Base-by-base conservation (phyloP, 2,113 vertebrate genomes). In the Cyphomyrus plagiostoma region DNA sequence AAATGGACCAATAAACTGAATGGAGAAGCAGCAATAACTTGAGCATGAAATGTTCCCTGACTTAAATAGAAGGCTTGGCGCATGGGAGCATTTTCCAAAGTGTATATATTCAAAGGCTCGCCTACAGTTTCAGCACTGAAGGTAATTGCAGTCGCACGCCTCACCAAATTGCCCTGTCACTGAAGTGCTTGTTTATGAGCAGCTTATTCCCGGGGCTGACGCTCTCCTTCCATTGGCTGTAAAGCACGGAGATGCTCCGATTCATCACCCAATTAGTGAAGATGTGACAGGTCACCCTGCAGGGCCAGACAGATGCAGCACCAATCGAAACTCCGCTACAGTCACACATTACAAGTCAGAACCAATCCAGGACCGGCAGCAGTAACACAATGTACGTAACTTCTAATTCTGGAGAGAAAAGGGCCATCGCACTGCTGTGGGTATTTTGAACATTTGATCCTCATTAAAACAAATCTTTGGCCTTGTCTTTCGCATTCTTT, bases 91-190 rank as follows among this genome's bases (percentile, higher is more conserved):
- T 66, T 62, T 39, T 62, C 87, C 35, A 89, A 91, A 89, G 91
- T 80, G 53, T 84, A 89, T 84, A 85, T 89, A 84, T 89, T 94
- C 93, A 95, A 95, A 95, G 94, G 93, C 95, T 94, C 94, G 92
- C 48, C 56, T 70, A 83, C 94, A 93, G 92, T 94, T 94, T 95
- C 94, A 95, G 93, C 94, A 94, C 94, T 90, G 92, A 90, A 90
- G 90, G 91, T 95, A 94, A 96, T 93, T 92, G 91, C 89, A 83
- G 92, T 90, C 80, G 7, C 91, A 91, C 90, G 89, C 92, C 93
- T 95, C 90, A 89, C 91, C 87, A 93, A 94, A 95, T 94, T 92
- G 94, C 92, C 94, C 92, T 94, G 94, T 95, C 95, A 94, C 92
- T 86, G 91, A 93, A 82, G 92, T 91, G 82, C 42, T 94, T 94